Conservation (phyloP, 2,888 invertebrate genomes). For the Noctua janthe region DNA sequence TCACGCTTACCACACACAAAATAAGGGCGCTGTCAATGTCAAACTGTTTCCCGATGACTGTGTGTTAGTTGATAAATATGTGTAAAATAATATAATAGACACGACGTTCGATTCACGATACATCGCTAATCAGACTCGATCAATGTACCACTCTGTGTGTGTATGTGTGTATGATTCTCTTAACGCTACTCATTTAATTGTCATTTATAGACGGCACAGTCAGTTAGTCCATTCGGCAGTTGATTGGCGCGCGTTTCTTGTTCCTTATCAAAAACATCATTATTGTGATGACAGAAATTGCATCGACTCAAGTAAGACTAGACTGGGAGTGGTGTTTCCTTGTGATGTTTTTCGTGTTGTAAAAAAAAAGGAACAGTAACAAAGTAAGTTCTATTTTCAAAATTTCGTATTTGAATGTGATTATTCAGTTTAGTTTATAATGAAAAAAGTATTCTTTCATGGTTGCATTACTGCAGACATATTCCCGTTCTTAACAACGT, state of each 20-base stretch:
- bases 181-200: slow-evolving; percentile 51
- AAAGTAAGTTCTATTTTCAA: slow-evolving; percentile 13
- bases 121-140: slow-evolving; percentile 41
- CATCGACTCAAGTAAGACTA: slow-evolving; percentile 14
- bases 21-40: background rate
- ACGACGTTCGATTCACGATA: slow-evolving; percentile 32
- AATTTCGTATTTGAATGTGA: background rate
- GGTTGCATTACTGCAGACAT: too few relatives aligned
- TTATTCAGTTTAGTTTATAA: too few relatives aligned
- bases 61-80: slow-evolving; percentile 6
- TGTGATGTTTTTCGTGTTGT: slow-evolving; percentile 19
- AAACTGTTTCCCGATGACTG: background rate
- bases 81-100: slow-evolving; percentile 20
- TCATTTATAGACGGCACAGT: slow-evolving; percentile 33
- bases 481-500: background rate
- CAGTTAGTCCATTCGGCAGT: slow-evolving; percentile 33
- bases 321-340: slow-evolving; percentile 22
- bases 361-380: background rate
- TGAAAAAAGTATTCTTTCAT: too few relatives aligned
- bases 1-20: background rate
- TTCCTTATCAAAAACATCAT: slow-evolving; percentile 29
- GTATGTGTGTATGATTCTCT: slow-evolving; percentile 25
- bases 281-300: slow-evolving; percentile 42
- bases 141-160: slow-evolving; percentile 15
- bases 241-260: slow-evolving; percentile 31